Percentiles rank a stretch among this genome's conserved stretches.
phyloP scores from a whole-genome alignment of 2,888 invertebrate species.

The Tetrapedia diversipes region DNA sequence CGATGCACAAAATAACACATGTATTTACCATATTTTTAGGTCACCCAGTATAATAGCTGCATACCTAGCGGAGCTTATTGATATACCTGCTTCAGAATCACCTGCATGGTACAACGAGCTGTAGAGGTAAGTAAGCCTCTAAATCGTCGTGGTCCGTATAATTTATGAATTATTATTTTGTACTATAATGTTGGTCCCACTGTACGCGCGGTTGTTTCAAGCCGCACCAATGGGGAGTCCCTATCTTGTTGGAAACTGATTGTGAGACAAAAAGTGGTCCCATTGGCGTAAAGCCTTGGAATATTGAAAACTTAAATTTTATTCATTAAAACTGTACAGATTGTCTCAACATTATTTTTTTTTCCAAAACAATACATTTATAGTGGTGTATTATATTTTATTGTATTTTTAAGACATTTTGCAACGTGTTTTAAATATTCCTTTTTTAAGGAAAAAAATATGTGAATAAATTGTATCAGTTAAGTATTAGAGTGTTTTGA shows the following conservation, averaged over 20 bases:
- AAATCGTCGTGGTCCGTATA: conserved; percentile 76
- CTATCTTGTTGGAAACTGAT: conserved; percentile 70
- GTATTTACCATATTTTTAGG: neutral
- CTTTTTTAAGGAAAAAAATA: no score
- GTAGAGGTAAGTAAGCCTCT: conserved; percentile 68
- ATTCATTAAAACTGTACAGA: neutral
- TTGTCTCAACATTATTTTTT: neutral
- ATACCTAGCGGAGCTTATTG: conserved; percentile 42
- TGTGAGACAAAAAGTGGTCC: conserved; percentile 69
- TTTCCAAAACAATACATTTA: no score
- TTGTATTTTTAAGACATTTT: neutral
- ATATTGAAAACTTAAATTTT: neutral
- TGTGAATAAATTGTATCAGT: no score
- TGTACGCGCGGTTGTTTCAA: conserved; percentile 59
- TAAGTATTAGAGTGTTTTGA: no score
- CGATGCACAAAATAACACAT: no score
- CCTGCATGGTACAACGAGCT: conserved; percentile 64
- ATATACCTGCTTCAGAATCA: conserved; percentile 49
- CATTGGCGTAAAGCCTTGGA: conserved; percentile 67
- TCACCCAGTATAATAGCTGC: conserved; percentile 40
- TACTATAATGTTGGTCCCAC: conserved; percentile 74
- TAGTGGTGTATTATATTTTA: no score
- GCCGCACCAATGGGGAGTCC: conserved; percentile 53
- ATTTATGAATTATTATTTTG: conserved; percentile 81
- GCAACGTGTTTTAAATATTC: neutral